A percentile compares a stretch with the other conserved stretches of the same genome.
Conservation (phyloP, 2,797 vertebrate genomes). For the Myotis vivesi region DNA sequence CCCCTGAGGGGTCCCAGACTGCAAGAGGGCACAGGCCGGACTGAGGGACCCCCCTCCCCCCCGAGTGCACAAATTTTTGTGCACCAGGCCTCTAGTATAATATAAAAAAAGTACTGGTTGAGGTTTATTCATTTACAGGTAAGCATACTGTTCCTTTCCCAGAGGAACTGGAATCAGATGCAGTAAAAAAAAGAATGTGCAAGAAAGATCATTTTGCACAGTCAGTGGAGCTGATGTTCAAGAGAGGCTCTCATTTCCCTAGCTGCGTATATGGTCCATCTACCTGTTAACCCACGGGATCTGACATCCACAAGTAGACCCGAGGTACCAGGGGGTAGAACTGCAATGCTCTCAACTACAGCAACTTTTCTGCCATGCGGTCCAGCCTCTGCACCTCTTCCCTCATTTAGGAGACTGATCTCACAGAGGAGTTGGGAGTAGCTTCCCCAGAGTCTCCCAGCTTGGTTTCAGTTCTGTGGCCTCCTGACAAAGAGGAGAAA, state of each 20-base stretch:
- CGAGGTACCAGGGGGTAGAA: background rate
- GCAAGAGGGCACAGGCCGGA: no score
- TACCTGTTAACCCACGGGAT: background rate
- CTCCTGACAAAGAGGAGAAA: background rate
- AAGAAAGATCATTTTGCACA: background rate
- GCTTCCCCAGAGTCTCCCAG: no score
- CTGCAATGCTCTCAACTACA: background rate
- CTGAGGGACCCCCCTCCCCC: no score
- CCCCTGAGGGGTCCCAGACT: no score
- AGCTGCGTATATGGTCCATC: background rate
- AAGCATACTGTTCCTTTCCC: background rate
- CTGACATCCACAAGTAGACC: background rate
- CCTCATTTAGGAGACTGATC: background rate
- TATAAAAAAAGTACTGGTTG: background rate
- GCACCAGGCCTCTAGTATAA: no score
- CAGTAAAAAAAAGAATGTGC: background rate
- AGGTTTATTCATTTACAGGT: background rate
- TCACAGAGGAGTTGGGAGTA: background rate
- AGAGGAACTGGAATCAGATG: background rate
- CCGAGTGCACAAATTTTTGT: no score
- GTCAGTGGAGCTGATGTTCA: background rate
- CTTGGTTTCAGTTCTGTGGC: background rate
- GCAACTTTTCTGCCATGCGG: fast-evolving
- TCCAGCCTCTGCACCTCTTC: background rate
- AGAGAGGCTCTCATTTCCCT: background rate